These are phyloP conservation scores for Pangasius djambal DNA, from an alignment of 2,797 vertebrate species.

Conservation along the genomic window DNA sequence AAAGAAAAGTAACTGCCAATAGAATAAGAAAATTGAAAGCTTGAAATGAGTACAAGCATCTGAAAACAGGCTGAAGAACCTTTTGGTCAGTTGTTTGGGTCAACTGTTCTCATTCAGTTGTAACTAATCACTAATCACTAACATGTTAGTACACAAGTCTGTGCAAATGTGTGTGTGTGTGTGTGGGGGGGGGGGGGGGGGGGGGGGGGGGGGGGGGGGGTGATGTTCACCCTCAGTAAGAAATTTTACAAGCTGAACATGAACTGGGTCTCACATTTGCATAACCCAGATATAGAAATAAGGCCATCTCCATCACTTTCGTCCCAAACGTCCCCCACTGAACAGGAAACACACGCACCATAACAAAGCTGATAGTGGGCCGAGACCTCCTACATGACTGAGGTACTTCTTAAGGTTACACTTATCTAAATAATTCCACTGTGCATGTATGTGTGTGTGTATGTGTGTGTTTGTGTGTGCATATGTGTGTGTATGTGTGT, in stretches of 20 bases:
- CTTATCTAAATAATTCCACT: conserved; percentile 70
- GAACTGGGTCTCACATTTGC: conserved; percentile 36
- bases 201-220: not conserved
- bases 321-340: conserved; percentile 35
- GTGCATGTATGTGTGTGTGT: conserved; percentile 25
- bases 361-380: conserved; percentile 53
- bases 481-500: conserved; percentile 54
- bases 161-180: conserved; percentile 2
- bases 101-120: not conserved
- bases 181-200: not conserved
- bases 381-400: conserved; percentile 48
- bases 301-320: conserved; percentile 19
- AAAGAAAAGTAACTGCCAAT: no score
- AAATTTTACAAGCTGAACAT: not conserved
- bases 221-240: conserved; percentile 3
- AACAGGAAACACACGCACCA: conserved; percentile 44
- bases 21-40: not conserved
- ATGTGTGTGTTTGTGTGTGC: conserved; percentile 20
- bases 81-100: not conserved
- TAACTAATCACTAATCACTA: not conserved
- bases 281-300: conserved; percentile 41
- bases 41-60: not conserved
- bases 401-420: conserved; percentile 31
- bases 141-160: not conserved
- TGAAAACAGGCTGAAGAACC: not conserved